Percentiles rank a stretch among this genome's conserved stretches.
Evolutionary conservation across 2,113 vertebrate genomes (phyloP).

Genomic region (Ginglymostoma cirratum): DNA sequence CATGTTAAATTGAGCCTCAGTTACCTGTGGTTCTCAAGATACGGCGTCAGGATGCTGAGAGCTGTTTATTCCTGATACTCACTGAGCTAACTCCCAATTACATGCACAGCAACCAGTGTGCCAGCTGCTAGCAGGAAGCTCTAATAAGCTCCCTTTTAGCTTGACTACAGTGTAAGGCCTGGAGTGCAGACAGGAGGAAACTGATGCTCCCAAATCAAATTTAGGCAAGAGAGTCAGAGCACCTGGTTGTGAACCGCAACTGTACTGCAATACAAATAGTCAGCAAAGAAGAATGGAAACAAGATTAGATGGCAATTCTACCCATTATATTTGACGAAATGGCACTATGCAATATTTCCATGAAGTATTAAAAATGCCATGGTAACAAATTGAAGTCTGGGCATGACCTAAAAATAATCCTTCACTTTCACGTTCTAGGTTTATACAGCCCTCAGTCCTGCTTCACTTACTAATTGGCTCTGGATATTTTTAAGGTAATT

Average conservation of each 20-base stretch:
- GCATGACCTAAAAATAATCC: neutral
- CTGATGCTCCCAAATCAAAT: neutral
- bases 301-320: neutral
- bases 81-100: neutral
- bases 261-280: neutral
- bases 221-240: neutral
- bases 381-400: neutral
- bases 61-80: neutral
- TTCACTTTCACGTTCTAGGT: neutral
- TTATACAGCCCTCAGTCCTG: neutral
- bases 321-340: neutral
- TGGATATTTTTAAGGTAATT: neutral
- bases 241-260: neutral
- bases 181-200: neutral
- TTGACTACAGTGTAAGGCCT: neutral
- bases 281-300: neutral
- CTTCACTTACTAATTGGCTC: neutral
- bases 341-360: neutral
- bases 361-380: neutral
- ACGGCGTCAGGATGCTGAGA: neutral
- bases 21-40: constrained; percentile 1
- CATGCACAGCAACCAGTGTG: neutral
- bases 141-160: constrained; percentile 6
- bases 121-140: neutral
- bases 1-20: neutral